Base-by-base conservation (phyloP, 2,888 invertebrate genomes). In the Drosophila ezoana region DNA sequence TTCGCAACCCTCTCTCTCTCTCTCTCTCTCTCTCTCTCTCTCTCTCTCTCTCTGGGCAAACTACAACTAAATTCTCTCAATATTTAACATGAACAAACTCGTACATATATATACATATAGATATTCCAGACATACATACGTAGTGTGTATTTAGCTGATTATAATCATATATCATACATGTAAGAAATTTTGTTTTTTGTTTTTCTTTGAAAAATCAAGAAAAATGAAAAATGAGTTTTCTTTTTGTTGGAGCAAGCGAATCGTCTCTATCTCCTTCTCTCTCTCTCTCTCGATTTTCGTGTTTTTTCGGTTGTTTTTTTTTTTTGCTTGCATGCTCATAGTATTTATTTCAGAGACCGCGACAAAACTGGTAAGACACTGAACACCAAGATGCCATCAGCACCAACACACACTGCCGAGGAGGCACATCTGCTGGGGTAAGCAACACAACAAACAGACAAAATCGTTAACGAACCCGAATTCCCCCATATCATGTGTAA, bases 391-490 rank as follows among this genome's bases (percentile, higher is more conserved):
- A 92, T 92, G 92, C 92, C 92, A 88, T 92, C 92, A 90, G 92
- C 92, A 89, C 92, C 92, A 89, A 90, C 92, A 90, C 91, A 92
- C 83, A 92, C 91, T 90, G 95, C 96, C 92, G 97, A 97, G 94
- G 96, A 97, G 94, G 96, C 96, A 86, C 96, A 97, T 91, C 95
- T 97, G 75, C 94, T 97, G 92, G 96, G 97, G 97, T 97, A 95
- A 96, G 96, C 88, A 65, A 63, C 38, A 53, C 44, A 66, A 57
- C 20, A 64, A 60, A 16, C 59, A 57, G 37, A 43, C 45, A 45
- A 38, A 60, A 60, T 8, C 23, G 14, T n/a, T 28, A n/a, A 49
- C 11, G 18, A 47, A 41, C 11, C 14, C 37, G 38, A 45, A 40
- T 20, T 20, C 1, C 28, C 28, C 43, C 43, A 44, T 43, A 13